Evolutionary conservation across 92 coral and sea anemone genomes (phyloP), one percentile per base, ranked within the genome.

Genomic region (Epizoanthus rinbou): DNA sequence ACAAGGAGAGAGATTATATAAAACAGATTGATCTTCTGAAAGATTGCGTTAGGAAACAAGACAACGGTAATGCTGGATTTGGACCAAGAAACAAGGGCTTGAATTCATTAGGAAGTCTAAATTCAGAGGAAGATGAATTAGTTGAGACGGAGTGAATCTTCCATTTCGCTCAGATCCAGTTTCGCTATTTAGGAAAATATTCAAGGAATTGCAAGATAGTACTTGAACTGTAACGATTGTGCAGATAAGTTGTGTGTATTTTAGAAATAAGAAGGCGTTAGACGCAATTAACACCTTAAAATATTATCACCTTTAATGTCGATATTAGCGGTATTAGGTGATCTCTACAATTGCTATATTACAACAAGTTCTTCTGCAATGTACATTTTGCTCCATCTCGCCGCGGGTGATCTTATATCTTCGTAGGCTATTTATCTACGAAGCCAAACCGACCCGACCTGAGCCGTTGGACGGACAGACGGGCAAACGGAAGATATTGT

Each of bases 31-130:
- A 92, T 57, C 63, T 86, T 21, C 63, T 76, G 16, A 66, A 59
- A 31, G 93, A 87, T 67, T 84, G 78, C 22, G 22, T 73, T 6
- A 64, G 81, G n/a, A 85, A 80, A 24, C 67, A 75, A 11, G 68
- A 79, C 45, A 24, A 65, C 22, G 10, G 18, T 16, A 58, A 69
- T 37, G 76, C 84, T 28, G 85, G 74, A 15, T 76, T 76, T 35
- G 81, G 89, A n/a, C 78, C 56, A 7, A 85, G 89, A 54, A 82
- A 79, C 73, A 86, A 86, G n/a, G 85, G 75, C 11, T 90, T 92
- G 10, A 85, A 91, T 82, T 93, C 97, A 45, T 88, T 93, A 37
- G 97, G 97, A 19, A 88, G 94, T 76, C 74, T 87, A 15, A 90
- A 83, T 59, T 92, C 91, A 21, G 89, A 86, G 37, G 86, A 88